phyloP scores from a whole-genome alignment of 2,888 invertebrate genomes.

The Brachyptera putata region DNA sequence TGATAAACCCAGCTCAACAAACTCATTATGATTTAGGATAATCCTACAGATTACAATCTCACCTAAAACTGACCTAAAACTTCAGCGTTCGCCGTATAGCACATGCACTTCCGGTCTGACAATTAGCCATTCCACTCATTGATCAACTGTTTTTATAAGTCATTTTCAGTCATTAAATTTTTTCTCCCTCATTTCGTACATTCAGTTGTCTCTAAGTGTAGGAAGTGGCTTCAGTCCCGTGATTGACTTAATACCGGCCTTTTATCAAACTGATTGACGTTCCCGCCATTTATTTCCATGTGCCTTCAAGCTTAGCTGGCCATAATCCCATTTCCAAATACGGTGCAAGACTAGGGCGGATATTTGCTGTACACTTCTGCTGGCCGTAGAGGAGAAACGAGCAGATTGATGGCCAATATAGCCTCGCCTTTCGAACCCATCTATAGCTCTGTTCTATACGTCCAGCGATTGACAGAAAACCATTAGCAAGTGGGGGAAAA shows the following conservation, averaged over 20 bases:
- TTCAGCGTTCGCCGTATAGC: too few relatives aligned
- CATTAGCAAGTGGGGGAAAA: not conserved
- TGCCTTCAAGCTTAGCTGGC: not conserved
- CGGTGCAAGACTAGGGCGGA: not conserved
- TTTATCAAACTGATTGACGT: not conserved
- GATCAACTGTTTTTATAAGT: conserved; percentile 5
- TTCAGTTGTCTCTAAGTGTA: too few relatives aligned
- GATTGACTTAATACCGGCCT: not conserved
- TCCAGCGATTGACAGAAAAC: not conserved
- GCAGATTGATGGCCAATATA: conserved; percentile 4
- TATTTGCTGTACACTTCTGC: conserved; percentile 11
- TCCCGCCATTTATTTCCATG: not conserved
- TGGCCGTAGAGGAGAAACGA: not conserved
- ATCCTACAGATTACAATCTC: too few relatives aligned
- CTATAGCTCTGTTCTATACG: not conserved
- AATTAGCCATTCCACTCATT: too few relatives aligned
- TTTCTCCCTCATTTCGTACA: too few relatives aligned
- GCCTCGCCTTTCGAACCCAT: conserved; percentile 2
- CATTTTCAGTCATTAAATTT: conserved; percentile 12
- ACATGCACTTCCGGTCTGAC: too few relatives aligned
- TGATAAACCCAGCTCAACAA: too few relatives aligned
- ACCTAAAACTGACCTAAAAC: too few relatives aligned
- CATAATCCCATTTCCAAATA: not conserved
- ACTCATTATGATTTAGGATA: too few relatives aligned
- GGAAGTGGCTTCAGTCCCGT: not conserved